Conservation (phyloP, 2,113 vertebrate species). For the Eolophus roseicapilla region DNA sequence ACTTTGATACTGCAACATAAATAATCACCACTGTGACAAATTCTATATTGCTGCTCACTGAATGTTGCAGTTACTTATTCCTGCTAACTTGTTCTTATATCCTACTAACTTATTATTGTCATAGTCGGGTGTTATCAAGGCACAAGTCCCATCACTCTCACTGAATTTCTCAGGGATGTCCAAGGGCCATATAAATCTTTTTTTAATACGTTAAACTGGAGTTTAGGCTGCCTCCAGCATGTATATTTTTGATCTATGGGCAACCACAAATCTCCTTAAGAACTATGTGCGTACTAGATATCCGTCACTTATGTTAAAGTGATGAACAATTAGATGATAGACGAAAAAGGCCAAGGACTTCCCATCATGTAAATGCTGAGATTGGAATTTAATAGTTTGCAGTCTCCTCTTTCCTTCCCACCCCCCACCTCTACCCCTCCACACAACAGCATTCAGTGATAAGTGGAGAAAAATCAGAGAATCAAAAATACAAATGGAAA, state of each 20-base stretch:
- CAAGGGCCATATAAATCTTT: neutral
- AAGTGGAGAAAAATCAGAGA: neutral
- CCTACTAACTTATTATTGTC: neutral
- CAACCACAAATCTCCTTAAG: neutral
- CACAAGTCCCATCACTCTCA: neutral
- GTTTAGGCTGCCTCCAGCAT: neutral
- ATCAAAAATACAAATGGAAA: neutral
- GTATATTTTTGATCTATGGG: neutral
- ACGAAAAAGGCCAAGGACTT: neutral
- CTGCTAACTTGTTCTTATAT: neutral
- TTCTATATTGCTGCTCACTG: neutral
- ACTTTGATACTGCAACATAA: neutral
- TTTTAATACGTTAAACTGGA: neutral
- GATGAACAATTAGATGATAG: neutral
- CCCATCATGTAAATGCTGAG: neutral
- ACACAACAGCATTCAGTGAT: neutral
- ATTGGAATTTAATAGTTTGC: neutral
- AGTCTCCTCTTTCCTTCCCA: neutral
- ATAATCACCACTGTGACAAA: neutral
- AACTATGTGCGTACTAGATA: accelerated
- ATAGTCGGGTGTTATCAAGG: neutral
- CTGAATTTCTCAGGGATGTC: neutral
- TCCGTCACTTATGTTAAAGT: neutral
- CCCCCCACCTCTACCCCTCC: neutral
- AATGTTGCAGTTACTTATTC: neutral